Conservation (phyloP, 1,140 invertebrate species). For the Calycopis cecrops region DNA sequence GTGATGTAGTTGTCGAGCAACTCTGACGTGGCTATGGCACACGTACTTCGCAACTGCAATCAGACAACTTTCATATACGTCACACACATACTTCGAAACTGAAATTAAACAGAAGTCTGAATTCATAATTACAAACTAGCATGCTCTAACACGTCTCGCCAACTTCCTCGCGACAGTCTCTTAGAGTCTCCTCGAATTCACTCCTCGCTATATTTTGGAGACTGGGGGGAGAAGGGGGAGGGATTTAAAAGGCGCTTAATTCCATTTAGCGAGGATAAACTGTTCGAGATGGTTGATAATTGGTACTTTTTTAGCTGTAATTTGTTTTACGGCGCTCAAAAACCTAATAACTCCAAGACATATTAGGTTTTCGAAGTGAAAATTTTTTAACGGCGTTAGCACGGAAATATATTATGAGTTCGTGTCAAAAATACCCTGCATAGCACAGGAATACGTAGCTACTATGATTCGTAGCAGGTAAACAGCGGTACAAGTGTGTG, state of each 20-base stretch:
- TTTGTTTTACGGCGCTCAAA: background rate
- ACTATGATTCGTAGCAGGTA: no score
- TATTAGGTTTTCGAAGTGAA: no score
- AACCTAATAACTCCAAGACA: no score
- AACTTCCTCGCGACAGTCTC: conserved; percentile 10
- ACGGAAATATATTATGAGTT: no score
- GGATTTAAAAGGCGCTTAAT: conserved; percentile 47
- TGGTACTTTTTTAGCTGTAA: conserved; percentile 17
- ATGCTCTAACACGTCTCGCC: conserved; percentile 3
- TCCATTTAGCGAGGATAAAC: conserved; percentile 39
- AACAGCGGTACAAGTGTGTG: no score
- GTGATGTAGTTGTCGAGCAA: no score
- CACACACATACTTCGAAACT: background rate
- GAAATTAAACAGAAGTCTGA: background rate
- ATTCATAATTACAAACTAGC: conserved; percentile 8
- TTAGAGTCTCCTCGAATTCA: conserved; percentile 29
- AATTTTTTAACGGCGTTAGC: no score
- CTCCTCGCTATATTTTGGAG: conserved; percentile 1
- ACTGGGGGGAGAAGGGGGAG: conserved; percentile 1
- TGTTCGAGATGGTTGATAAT: conserved; percentile 29
- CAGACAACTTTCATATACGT: no score
- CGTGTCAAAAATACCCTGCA: no score
- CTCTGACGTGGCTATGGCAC: no score
- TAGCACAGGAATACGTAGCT: no score
- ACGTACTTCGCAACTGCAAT: no score